A percentile compares a stretch with the other conserved stretches of the same genome.
Conservation (phyloP, 92 coral and sea anemone genomes). For the Epizoanthus stellaris region DNA sequence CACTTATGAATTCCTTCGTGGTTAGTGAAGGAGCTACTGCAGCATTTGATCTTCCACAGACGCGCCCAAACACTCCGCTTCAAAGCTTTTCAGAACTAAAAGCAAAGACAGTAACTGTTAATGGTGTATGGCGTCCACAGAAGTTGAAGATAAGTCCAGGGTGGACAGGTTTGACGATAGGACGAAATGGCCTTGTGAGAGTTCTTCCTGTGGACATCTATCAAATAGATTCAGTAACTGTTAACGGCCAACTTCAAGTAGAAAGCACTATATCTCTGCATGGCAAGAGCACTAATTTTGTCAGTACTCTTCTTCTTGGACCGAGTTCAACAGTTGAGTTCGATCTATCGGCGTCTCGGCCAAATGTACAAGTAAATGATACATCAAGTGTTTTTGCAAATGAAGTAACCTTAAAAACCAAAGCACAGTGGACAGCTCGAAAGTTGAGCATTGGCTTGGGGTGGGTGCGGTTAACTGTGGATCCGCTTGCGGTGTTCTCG, state of each 20-base stretch:
- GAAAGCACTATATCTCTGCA: conserved; percentile 65
- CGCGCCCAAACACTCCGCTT: conserved; percentile 12
- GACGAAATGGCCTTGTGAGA: conserved; percentile 66
- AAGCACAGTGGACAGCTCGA: conserved; percentile 63
- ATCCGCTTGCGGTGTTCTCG: conserved; percentile 65
- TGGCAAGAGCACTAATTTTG: conserved; percentile 63
- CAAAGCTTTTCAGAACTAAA: conserved; percentile 23
- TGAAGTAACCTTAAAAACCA: conserved; percentile 9
- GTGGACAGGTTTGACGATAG: conserved; percentile 74
- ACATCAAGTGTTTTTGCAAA: conserved; percentile 20
- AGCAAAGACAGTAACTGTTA: conserved; percentile 30
- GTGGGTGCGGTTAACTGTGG: conserved; percentile 72
- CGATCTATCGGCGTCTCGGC: conserved; percentile 2
- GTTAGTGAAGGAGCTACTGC: conserved; percentile 17
- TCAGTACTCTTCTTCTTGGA: conserved; percentile 21
- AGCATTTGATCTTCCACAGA: conserved; percentile 23
- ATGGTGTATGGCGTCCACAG: conserved; percentile 24
- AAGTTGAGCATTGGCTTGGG: conserved; percentile 77
- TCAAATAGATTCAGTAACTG: conserved; percentile 62
- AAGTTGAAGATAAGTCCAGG: conserved; percentile 27
- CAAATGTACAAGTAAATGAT: conserved; percentile 9
- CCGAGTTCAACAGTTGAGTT: conserved; percentile 26
- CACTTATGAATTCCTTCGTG: conserved; percentile 20
- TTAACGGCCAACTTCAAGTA: conserved; percentile 71
- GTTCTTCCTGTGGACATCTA: conserved; percentile 69